Evolutionary conservation across 2,797 vertebrate species (phyloP), one percentile per base, ranked within the genome.

Genomic region (Aphelocoma californica): DNA sequence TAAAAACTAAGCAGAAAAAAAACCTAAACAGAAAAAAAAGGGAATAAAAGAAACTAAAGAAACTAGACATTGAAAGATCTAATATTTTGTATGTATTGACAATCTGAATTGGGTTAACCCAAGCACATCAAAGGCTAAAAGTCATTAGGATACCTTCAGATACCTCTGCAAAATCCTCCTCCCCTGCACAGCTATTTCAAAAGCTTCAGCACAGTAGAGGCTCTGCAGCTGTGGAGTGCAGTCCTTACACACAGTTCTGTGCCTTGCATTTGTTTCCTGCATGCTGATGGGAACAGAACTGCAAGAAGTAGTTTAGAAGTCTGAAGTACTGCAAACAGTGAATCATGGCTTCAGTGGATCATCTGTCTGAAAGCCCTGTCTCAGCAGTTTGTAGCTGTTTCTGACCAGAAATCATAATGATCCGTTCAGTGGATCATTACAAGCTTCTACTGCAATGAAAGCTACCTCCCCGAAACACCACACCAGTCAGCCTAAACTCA

Each of bases 121-220:
- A 84, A 90, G 40, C 40, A 90, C 67, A 86, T 82, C 86, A 88
- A 93, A 95, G 81, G 67, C 44, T 77, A 42, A n/a, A 83, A 91
- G 69, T 81, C 29, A 61, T 92, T 60, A 83, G 42, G 69, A 90
- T 81, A 38, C 75, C 57, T 90, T 94, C 88, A 86, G 82, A 80
- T 84, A 74, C 58, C 48, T 82, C 62, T 75, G 53, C 47, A 92
- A 84, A 93, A 62, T 54, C 51, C 29, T 86, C 18, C 70, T 75
- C 54, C 50, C 74, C 71, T 10, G 1, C 71, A 83, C 13, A 81
- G 51, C 42, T 73, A 3, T 78, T 93, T 92, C 61, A 53, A 79
- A 66, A 36, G 58, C 54, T 69, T 45, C 54, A 56, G 12, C 32
- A 29, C 12, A 38, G 56, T 2, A 19, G 53, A 74, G 57, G 32